Percentiles rank a stretch among this genome's conserved stretches.
Conservation (phyloP, 2,888 invertebrate species). For the Eristalinus sepulchralis region DNA sequence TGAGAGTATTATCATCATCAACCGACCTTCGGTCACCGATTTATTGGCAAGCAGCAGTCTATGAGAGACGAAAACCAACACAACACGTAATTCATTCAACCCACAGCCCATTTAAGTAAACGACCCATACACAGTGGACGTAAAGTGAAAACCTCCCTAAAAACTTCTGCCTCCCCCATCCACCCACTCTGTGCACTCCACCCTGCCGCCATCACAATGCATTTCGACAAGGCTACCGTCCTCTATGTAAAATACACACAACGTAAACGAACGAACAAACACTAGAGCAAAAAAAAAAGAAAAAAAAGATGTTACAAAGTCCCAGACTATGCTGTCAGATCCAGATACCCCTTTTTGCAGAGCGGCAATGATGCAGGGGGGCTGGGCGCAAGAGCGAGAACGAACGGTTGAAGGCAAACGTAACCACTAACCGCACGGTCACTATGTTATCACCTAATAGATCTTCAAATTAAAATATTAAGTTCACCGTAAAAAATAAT, state of each 20-base stretch:
- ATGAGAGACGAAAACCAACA: constrained; percentile 41
- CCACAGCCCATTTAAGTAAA: constrained; percentile 39
- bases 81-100: constrained; percentile 51
- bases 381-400: not conserved
- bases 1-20: constrained; percentile 49
- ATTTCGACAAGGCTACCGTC: constrained; percentile 10
- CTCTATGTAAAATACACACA: constrained; percentile 19
- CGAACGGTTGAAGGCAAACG: constrained; percentile 4
- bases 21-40: constrained; percentile 40
- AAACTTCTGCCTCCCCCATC: not conserved
- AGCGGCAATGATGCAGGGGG: not conserved
- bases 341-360: constrained; percentile 11
- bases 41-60: constrained; percentile 27
- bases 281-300: constrained; percentile 1
- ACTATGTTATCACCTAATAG: constrained; percentile 61
- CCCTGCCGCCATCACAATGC: constrained; percentile 23
- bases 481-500: constrained; percentile 38
- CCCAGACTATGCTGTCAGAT: not conserved
- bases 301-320: not conserved
- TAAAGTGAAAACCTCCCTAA: not conserved
- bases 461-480: constrained; percentile 64
- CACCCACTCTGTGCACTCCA: not conserved
- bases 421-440: constrained; percentile 34
- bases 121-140: constrained; percentile 21
- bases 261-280: not conserved